Evolutionary conservation across 30 jellyfish, hydroid and myxozoan species (phyloP), one percentile per base, ranked within the genome.

Genomic region (Calvadosia cruxmelitensis): DNA sequence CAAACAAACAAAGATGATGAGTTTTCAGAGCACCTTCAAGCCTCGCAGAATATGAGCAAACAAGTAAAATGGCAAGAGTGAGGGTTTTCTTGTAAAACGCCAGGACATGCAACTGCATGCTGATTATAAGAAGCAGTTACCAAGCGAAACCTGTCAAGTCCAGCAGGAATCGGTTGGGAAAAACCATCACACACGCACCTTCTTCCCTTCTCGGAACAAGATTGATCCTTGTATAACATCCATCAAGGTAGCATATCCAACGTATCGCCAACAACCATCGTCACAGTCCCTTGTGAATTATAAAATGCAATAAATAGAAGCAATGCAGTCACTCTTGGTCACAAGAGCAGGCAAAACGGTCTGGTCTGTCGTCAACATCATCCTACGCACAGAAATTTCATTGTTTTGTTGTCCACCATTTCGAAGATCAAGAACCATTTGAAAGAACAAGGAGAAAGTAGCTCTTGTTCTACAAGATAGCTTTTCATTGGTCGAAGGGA

Each of bases 201-300:
- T 85, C 71, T 78, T 85, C 29, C 95, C 95, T 85, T 85, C 90
- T 70, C 95, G 78, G 51, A 73, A 80, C 71, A 78, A 72, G 67
- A 85, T 85, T 34, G 90, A 53, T 50, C 73, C 71, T 72, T 78
- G 88, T 49, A 85, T 75, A 31, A 77, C 48, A 48, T 78, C 95
- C 95, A 85, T 85, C 31, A 57, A 33, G 32, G 75, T n/a, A n/a
- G n/a, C n/a, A n/a, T n/a, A n/a, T n/a, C n/a, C n/a, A n/a, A n/a
- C n/a, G n/a, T n/a, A n/a, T n/a, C n/a, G n/a, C n/a, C n/a, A n/a
- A 42, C 10, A 42, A 42, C 57, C 10, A 42, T 20, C 57, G 20
- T 42, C 10, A 42, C 20, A 5, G 15, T 42, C 57, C 10, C 10
- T 42, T 42, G 15, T 20, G 57, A 5, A 42, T 5, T 5, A 5